Base-by-base conservation (phyloP, 2,888 invertebrate genomes). In the Hirudinaria manillensis region DNA sequence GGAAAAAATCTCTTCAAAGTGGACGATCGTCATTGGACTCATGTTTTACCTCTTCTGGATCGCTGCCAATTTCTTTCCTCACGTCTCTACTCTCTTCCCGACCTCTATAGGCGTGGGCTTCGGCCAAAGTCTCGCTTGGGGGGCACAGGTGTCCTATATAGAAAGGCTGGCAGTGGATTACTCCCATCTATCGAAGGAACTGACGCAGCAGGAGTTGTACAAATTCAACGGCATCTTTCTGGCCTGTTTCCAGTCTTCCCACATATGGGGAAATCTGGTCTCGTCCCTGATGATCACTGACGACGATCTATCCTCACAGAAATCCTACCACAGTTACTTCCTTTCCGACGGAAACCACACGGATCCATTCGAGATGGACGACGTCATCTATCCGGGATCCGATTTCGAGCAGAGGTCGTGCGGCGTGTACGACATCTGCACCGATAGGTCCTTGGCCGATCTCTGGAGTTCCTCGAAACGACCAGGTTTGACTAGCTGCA, bases 231-330 rank as follows among this genome's bases (percentile, higher is more conserved):
- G 84, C 45, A 81, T 84, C 72, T 85, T 85, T 79, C 78, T 84
- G 61, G 84, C 84, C 19, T 83, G 83, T 77, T 84, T 84, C 77
- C 84, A 85, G 77, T 84, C 85, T 1, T 83, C 84, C 6, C 85
- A 85, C 78, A 83, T 85, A 55, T 84, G 84, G 83, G 85, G 85
- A 7, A 85, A 85, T 78, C 80, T 85, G 7, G 82, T 84, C 36
- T 84, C 84, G 7, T 84, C 84, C 0, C 76, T 84, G 51, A 78
- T 84, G 74, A 79, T 84, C 70, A 45, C 53, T 2, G 29, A 53
- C 56, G 75, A 71, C n/a, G 72, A 72, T 27, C 53, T 55, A 32
- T 7, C 68, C 53, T 70, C 70, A 1, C 27, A 70, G 27, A 38
- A 70, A n/a, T 45, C 45, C 45, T 70, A 36, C n/a, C 34, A 36